Conservation (phyloP, 2,113 vertebrate genomes). For the Myiagra hebetior region DNA sequence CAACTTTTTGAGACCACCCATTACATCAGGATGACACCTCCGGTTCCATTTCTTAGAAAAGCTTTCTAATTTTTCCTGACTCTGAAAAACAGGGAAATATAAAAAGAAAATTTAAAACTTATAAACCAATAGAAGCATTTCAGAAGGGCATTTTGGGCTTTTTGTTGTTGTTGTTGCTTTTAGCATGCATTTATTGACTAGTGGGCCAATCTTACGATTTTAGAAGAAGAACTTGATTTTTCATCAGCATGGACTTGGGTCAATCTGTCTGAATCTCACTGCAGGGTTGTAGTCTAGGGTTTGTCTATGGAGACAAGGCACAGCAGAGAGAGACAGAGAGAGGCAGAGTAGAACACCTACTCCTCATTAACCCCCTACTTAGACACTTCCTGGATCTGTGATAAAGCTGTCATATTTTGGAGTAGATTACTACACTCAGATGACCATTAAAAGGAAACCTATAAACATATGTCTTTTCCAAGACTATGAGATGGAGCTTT, state of each 20-base stretch:
- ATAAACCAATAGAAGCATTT: background rate
- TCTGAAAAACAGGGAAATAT: background rate
- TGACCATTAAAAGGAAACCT: background rate
- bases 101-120: background rate
- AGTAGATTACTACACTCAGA: background rate
- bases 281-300: background rate
- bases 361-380: background rate
- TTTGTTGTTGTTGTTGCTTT: background rate
- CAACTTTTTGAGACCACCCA: background rate
- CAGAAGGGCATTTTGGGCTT: fast-evolving
- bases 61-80: background rate
- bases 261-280: background rate
- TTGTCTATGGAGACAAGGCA: background rate
- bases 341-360: background rate
- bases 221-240: background rate
- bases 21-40: background rate
- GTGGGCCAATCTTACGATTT: background rate
- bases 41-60: background rate
- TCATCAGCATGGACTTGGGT: background rate
- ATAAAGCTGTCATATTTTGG: background rate
- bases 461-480: background rate
- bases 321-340: background rate
- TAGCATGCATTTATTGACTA: background rate
- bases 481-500: background rate
- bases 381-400: background rate